Evolutionary conservation across 92 coral and sea anemone genomes (phyloP).

Genomic region (Galaxea fascicularis): DNA sequence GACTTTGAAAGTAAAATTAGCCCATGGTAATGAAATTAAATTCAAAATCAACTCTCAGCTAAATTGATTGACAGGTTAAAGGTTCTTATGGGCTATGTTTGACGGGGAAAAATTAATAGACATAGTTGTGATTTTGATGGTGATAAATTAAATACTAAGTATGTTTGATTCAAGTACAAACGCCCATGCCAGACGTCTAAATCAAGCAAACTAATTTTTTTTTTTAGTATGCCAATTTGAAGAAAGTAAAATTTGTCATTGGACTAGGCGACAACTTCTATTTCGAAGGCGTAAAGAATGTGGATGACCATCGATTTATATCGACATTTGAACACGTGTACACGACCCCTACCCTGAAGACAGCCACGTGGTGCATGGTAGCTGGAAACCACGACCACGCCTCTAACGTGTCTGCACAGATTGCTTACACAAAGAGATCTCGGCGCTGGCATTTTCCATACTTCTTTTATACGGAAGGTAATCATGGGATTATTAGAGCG

Average conservation of each 20-base stretch:
- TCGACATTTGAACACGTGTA: conserved; percentile 85
- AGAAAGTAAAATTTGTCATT: conserved; percentile 67
- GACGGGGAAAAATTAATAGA: too few species aligned
- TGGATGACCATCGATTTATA: conserved; percentile 77
- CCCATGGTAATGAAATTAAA: too few species aligned
- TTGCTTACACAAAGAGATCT: conserved; percentile 81
- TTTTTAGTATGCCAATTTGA: conserved; percentile 19
- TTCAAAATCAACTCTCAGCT: too few species aligned
- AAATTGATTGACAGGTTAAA: too few species aligned
- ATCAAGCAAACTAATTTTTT: neutral
- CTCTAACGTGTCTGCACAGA: conserved; percentile 92
- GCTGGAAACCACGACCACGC: conserved; percentile 97
- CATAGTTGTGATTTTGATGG: too few species aligned
- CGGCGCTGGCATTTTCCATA: conserved; percentile 89
- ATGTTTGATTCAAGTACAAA: too few species aligned
- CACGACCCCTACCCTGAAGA: conserved; percentile 67
- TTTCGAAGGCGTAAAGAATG: conserved; percentile 78
- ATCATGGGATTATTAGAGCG: neutral
- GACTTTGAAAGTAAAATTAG: too few species aligned
- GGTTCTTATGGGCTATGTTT: too few species aligned
- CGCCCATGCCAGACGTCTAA: too few species aligned
- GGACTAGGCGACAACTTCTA: conserved; percentile 96
- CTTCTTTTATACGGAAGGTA: conserved; percentile 85
- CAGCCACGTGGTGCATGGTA: conserved; percentile 92
- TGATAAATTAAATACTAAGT: too few species aligned